A percentile compares a stretch with the other conserved stretches of the same genome.
These are phyloP conservation scores for Pangasianodon hypophthalmus DNA, from an alignment of 2,113 vertebrate genomes.

Conservation along the genomic window DNA sequence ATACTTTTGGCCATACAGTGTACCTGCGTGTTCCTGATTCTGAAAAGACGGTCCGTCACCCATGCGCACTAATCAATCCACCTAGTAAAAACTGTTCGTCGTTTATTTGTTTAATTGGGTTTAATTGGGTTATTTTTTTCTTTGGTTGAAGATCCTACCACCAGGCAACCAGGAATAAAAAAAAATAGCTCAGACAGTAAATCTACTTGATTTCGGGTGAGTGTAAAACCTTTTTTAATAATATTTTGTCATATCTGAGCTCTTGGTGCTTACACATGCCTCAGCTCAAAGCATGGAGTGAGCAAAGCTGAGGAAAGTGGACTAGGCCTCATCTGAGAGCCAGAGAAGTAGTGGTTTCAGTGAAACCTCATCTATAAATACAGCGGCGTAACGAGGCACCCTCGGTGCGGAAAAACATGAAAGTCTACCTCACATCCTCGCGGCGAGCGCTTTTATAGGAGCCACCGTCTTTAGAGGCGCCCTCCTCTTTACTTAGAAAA, in stretches of 20 bases:
- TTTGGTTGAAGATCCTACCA: background rate
- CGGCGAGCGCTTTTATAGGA: constrained; percentile 47
- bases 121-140: too few relatives aligned
- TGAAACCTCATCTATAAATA: constrained; percentile 58
- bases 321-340: constrained; percentile 34
- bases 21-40: background rate
- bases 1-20: background rate
- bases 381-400: constrained; percentile 38
- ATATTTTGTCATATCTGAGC: background rate
- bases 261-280: background rate
- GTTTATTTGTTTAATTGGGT: too few relatives aligned
- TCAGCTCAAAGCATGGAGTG: background rate
- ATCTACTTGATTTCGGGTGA: background rate
- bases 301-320: background rate
- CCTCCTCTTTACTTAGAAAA: constrained; percentile 68
- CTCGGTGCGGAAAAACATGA: constrained; percentile 41
- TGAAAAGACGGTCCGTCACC: too few relatives aligned
- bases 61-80: too few relatives aligned
- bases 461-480: constrained; percentile 53
- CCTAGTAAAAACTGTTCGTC: too few relatives aligned
- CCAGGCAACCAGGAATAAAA: background rate
- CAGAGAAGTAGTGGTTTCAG: constrained; percentile 36
- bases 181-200: background rate
- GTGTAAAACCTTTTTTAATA: background rate
- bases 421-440: constrained; percentile 48